Evolutionary conservation across 1,140 invertebrate genomes (phyloP).

Genomic region (Nilaparvata lugens): DNA sequence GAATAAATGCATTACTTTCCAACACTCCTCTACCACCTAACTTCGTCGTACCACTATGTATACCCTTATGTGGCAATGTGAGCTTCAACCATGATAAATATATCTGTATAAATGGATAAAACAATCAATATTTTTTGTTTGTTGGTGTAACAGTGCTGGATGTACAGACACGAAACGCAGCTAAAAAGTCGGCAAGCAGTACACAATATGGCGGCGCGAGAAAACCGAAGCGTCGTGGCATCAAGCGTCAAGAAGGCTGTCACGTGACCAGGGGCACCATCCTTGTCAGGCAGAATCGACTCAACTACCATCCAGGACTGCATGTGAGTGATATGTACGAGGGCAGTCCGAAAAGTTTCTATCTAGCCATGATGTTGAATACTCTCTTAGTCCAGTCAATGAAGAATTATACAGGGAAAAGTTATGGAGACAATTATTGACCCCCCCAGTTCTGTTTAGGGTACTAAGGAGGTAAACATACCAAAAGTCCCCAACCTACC

Average conservation of each 20-base stretch:
- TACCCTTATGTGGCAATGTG: too few relatives aligned
- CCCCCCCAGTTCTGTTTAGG: too few relatives aligned
- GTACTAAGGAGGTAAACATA: too few relatives aligned
- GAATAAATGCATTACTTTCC: too few relatives aligned
- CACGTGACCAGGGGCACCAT: conserved; percentile 52
- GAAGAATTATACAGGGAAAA: background rate
- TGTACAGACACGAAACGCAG: background rate
- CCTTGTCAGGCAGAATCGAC: conserved; percentile 53
- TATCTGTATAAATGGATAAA: too few relatives aligned
- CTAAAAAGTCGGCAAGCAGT: background rate
- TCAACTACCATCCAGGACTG: conserved; percentile 69
- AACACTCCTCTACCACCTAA: too few relatives aligned
- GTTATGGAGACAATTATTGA: too few relatives aligned
- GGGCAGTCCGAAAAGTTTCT: background rate
- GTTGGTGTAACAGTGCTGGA: background rate
- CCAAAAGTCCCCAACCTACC: too few relatives aligned
- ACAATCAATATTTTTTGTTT: too few relatives aligned
- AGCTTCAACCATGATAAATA: too few relatives aligned
- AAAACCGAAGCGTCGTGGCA: conserved; percentile 61
- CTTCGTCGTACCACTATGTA: too few relatives aligned
- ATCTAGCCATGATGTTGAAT: background rate
- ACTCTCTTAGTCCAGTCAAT: background rate
- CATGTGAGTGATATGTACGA: conserved; percentile 49
- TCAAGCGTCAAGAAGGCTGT: conserved; percentile 55
- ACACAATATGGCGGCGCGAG: conserved; percentile 35